Percentiles rank a stretch among this genome's conserved stretches.
Conservation (phyloP, 2,888 invertebrate genomes). For the Folsomia manolachei region DNA sequence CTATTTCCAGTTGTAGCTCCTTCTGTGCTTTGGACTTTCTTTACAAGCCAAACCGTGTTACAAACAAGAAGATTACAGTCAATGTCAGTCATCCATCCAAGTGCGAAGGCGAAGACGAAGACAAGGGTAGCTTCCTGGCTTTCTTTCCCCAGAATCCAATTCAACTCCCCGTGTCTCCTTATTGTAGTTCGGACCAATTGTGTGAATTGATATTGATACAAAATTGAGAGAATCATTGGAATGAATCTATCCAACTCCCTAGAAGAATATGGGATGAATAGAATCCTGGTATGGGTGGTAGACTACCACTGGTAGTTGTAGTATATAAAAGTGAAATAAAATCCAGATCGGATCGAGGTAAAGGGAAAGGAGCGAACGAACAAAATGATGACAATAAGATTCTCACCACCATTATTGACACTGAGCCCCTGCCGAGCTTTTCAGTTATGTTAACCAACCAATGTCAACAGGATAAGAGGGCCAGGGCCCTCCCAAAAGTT, state of each 20-base stretch:
- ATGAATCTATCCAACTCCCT: conserved; percentile 3
- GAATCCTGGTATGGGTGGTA: not conserved
- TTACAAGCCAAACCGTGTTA: not conserved
- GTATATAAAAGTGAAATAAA: conserved; percentile 27
- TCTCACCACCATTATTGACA: conserved; percentile 46
- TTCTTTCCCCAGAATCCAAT: not conserved
- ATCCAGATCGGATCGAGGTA: conserved; percentile 24
- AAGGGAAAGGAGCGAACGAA: conserved; percentile 22
- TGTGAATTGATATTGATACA: conserved; percentile 8
- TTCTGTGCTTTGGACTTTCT: not conserved
- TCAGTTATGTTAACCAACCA: conserved; percentile 44
- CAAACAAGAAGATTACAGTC: not conserved
- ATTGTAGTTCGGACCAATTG: no score
- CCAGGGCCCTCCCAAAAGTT: conserved; percentile 40
- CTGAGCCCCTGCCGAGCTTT: conserved; percentile 39
- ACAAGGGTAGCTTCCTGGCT: not conserved
- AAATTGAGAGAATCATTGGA: conserved; percentile 6
- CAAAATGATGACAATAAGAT: conserved; percentile 43
- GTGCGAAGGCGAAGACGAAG: not conserved
- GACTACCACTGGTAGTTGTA: not conserved
- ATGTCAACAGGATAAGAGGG: conserved; percentile 40
- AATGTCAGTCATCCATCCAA: not conserved
- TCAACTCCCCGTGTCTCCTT: not conserved
- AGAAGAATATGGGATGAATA: not conserved
- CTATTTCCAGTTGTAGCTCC: not conserved